Evolutionary conservation across 2,888 invertebrate genomes (phyloP), one percentile per base, ranked within the genome.

Genomic region (Aethes cnicana): DNA sequence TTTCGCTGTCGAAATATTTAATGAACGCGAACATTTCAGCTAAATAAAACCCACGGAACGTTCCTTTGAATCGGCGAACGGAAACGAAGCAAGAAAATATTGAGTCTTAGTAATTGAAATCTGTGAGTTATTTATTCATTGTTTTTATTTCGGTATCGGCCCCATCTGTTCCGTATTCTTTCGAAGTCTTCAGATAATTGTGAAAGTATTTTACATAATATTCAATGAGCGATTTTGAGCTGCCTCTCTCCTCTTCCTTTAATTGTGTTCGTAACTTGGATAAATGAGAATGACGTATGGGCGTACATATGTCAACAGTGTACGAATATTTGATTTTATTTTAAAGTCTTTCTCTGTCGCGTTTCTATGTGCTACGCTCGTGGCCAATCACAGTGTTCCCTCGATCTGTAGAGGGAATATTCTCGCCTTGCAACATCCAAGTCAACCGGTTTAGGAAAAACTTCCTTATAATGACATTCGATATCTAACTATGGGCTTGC

Each of bases 11-110:
- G 39, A 44, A 61, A 61, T 61, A 62, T 58, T 71, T 67, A 61
- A 61, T 58, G 58, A 58, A 57, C 58, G 59, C 53, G 58, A 54
- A 59, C 65, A 64, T 65, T 67, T 63, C 61, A 64, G 60, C 62
- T 60, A 43, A 61, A 53, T 56, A 50, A 59, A 55, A 36, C 44
- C 43, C 28, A 7, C 32, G 28, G 33, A 49, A 28, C 17, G 21
- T n/a, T n/a, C n/a, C 12, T 14, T 16, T 12, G 32, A 32, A 50
- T 30, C 28, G 20, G 36, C 9, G 26, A 20, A 50, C 36, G 49
- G 53, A 42, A 47, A 28, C 25, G 47, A 25, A 47, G 41, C 44
- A 28, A 33, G 39, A 23, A 53, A 53, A 53, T 42, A 43, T 50
- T 26, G 43, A 43, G 36, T 50, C 23, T 43, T n/a, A n/a, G n/a